Conservation (phyloP, 2,113 vertebrate genomes). For the Syrmaticus mikado region DNA sequence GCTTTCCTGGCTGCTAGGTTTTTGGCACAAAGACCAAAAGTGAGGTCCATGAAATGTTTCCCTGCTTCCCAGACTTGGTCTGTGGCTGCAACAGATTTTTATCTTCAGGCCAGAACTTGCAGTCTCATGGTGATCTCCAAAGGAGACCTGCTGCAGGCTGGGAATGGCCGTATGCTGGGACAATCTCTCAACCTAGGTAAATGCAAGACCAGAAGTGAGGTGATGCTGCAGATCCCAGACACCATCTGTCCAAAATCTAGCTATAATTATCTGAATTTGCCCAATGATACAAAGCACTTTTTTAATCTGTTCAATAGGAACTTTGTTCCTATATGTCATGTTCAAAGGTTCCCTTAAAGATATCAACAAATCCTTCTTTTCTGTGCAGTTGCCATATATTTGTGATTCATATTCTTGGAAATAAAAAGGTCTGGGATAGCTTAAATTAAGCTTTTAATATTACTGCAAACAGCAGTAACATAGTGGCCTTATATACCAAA, state of each 20-base stretch:
- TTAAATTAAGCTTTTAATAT: not conserved
- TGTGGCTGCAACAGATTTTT: not conserved
- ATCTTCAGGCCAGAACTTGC: not conserved
- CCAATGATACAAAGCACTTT: fast-evolving
- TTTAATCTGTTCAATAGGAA: not conserved
- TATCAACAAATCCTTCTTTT: not conserved
- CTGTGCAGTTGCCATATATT: not conserved
- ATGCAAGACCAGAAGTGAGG: not conserved
- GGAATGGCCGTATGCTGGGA: not conserved
- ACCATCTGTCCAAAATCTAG: not conserved
- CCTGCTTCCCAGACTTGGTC: not conserved
- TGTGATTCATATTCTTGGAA: not conserved
- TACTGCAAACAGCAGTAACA: not conserved
- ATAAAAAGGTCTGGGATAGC: not conserved
- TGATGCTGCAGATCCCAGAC: not conserved
- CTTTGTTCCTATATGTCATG: not conserved
- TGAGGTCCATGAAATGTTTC: not conserved
- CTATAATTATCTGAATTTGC: fast-evolving
- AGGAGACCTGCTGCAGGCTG: not conserved
- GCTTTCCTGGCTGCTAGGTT: not conserved
- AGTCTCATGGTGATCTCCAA: not conserved
- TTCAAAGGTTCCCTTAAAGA: not conserved
- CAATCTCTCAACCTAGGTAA: not conserved
- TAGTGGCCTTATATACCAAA: not conserved
- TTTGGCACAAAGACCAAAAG: not conserved